These are phyloP conservation scores for Oreochromis mossambicus DNA, from an alignment of 2,797 vertebrate genomes.

Conservation along the genomic window DNA sequence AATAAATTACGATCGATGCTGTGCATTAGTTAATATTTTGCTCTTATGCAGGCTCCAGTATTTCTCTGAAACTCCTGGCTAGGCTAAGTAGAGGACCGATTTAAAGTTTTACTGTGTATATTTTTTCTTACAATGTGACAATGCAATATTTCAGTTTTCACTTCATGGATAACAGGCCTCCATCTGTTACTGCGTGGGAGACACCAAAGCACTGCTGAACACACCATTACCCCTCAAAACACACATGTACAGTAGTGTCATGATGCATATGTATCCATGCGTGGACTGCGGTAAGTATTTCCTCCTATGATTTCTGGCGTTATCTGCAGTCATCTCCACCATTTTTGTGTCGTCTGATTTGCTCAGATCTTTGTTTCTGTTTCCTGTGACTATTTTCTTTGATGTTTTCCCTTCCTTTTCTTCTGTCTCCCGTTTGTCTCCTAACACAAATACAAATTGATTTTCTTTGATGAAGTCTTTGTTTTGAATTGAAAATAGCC, in stretches of 20 bases:
- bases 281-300: not conserved
- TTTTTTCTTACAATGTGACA: not conserved
- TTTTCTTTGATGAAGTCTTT: constrained; percentile 14
- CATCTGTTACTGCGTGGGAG: constrained; percentile 46
- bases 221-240: constrained; percentile 45
- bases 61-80: constrained; percentile 1
- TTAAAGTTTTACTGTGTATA: not conserved
- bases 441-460: constrained; percentile 17
- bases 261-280: not conserved
- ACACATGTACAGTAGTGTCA: not conserved
- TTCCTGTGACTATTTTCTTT: not conserved
- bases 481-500: not conserved
- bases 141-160: constrained; percentile 26
- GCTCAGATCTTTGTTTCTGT: not conserved
- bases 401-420: not conserved
- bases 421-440: not conserved
- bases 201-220: constrained; percentile 19
- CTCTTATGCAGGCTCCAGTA: constrained; percentile 8
- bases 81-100: not conserved
- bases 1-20: constrained; percentile 45
- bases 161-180: constrained; percentile 39
- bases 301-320: not conserved
- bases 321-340: not conserved
- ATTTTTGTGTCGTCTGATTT: not conserved
- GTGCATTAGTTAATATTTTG: constrained; percentile 50